Evolutionary conservation across 1,140 invertebrate genomes (phyloP).

Genomic region (Metopolophium dirhodum): DNA sequence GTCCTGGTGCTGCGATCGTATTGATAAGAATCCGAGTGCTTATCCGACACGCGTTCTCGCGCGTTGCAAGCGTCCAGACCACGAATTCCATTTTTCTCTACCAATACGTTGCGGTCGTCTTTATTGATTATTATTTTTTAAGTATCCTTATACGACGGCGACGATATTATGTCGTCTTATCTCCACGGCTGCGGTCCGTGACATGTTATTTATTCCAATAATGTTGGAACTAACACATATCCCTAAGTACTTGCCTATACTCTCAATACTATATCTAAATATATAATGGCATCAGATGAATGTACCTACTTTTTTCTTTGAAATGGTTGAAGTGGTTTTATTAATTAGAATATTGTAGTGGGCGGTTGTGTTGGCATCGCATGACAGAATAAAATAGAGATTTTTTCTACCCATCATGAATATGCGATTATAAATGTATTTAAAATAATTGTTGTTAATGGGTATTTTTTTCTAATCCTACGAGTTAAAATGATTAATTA

Average conservation of each 20-base stretch:
- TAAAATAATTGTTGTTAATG: not conserved
- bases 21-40: not conserved
- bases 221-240: not conserved
- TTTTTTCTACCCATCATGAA: not conserved
- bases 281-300: not conserved
- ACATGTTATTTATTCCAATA: not conserved
- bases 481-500: not conserved
- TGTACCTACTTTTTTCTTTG: not conserved
- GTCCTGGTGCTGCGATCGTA: not conserved
- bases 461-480: not conserved
- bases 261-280: not conserved
- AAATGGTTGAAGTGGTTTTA: not conserved
- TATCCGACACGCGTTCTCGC: not conserved
- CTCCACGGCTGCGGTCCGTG: not conserved
- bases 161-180: not conserved
- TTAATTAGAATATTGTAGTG: slow-evolving; percentile 20
- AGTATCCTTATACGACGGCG: not conserved
- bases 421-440: not conserved
- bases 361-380: not conserved
- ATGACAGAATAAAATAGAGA: not conserved
- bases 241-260: not conserved
- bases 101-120: not conserved
- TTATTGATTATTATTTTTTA: slow-evolving; percentile 17
- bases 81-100: not conserved
- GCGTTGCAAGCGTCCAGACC: not conserved